Evolutionary conservation across 2,888 invertebrate species (phyloP).

Genomic region (Platerodrilus igneus): DNA sequence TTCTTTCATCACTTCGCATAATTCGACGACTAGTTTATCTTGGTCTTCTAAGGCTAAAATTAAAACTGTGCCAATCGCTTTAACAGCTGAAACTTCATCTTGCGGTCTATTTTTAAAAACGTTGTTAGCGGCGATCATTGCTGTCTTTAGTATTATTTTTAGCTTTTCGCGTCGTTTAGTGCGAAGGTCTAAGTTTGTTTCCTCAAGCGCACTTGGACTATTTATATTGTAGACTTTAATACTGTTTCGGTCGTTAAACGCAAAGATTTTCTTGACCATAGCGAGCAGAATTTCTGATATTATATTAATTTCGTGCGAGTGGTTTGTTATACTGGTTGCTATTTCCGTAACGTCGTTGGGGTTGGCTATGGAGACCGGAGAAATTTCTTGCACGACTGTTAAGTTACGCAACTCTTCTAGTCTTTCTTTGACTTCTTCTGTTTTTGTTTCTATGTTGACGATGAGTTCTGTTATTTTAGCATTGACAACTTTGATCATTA

Average conservation of each 20-base stretch:
- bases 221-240: constrained; percentile 44
- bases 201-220: constrained; percentile 32
- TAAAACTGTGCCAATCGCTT: constrained; percentile 41
- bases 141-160: constrained; percentile 44
- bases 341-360: constrained; percentile 41
- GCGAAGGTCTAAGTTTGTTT: constrained; percentile 26
- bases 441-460: constrained; percentile 43
- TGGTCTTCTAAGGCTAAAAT: constrained; percentile 39
- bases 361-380: constrained; percentile 41
- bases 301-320: constrained; percentile 41
- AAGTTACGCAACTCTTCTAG: constrained; percentile 43
- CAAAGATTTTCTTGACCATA: constrained; percentile 42
- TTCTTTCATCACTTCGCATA: constrained; percentile 41
- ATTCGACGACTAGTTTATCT: constrained; percentile 36
- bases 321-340: constrained; percentile 39
- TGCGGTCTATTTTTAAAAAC: constrained; percentile 45
- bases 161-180: constrained; percentile 26
- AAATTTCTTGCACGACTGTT: constrained; percentile 38
- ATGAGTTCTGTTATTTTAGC: constrained; percentile 45
- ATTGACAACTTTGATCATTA: constrained; percentile 36
- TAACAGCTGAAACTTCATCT: constrained; percentile 44
- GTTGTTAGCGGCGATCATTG: constrained; percentile 44
- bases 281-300: constrained; percentile 44
- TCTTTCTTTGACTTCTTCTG: constrained; percentile 39
- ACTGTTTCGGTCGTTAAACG: constrained; percentile 44